Evolutionary conservation across 2,113 vertebrate genomes (phyloP).

Genomic region (Carollia perspicillata): DNA sequence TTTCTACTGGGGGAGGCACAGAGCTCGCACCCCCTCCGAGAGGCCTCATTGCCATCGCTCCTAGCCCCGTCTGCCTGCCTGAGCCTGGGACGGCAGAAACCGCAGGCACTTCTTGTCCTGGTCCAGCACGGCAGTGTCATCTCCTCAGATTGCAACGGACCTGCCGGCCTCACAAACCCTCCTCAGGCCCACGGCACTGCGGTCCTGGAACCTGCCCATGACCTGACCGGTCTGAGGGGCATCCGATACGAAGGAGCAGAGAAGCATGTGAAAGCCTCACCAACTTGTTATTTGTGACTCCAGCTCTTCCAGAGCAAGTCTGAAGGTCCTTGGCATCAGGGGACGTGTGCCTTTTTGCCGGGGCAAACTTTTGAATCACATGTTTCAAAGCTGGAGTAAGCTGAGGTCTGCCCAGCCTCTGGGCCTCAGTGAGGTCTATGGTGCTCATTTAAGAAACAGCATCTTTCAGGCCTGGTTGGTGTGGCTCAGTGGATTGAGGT

Average conservation of each 20-base stretch:
- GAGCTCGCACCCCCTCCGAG: neutral
- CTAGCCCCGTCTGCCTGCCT: neutral
- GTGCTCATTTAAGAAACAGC: neutral
- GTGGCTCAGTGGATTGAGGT: no score
- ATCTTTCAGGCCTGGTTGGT: neutral
- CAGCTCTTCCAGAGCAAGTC: neutral
- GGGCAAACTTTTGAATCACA: neutral
- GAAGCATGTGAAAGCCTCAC: fast-evolving
- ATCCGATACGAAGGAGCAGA: neutral
- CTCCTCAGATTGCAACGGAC: neutral
- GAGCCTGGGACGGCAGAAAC: no score
- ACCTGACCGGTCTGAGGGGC: fast-evolving
- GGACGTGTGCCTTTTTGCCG: neutral
- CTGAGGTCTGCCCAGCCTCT: no score
- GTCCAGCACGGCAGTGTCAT: no score
- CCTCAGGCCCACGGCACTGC: fast-evolving
- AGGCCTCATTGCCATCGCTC: neutral
- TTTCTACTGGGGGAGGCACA: no score
- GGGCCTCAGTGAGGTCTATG: neutral
- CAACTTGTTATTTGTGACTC: neutral
- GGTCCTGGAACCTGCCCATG: neutral
- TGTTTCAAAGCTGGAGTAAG: neutral
- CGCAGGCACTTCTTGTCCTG: neutral
- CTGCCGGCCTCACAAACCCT: fast-evolving
- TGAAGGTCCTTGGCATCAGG: neutral